Conservation (phyloP, 2,113 vertebrate species). For the Apeltes quadracus region DNA sequence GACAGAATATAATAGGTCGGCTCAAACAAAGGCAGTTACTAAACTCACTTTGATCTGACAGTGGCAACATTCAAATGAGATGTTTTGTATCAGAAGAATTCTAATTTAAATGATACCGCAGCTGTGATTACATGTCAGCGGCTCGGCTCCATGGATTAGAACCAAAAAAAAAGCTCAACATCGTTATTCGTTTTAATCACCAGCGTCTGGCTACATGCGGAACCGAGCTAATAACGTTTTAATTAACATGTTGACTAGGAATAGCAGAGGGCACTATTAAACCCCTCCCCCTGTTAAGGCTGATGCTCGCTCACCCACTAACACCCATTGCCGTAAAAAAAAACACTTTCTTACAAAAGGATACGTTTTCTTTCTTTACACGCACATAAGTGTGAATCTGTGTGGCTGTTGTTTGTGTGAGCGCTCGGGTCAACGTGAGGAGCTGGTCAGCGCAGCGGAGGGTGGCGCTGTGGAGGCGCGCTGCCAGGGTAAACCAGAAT, state of each 20-base stretch:
- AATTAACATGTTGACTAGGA: slow-evolving; percentile 80
- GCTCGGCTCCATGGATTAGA: slow-evolving; percentile 59
- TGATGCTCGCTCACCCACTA: slow-evolving; percentile 9
- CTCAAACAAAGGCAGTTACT: slow-evolving; percentile 15
- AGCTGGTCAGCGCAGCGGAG: neutral
- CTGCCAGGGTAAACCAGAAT: slow-evolving; percentile 61
- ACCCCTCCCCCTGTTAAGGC: slow-evolving; percentile 38
- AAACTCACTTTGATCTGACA: slow-evolving; percentile 31
- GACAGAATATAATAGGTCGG: neutral
- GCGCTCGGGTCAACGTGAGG: neutral
- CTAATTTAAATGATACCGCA: slow-evolving; percentile 62
- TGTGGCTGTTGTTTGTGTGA: neutral
- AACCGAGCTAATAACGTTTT: slow-evolving; percentile 79
- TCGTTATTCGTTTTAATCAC: slow-evolving; percentile 77
- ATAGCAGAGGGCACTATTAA: slow-evolving; percentile 57
- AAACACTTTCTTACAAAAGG: too few species aligned
- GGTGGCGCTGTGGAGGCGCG: slow-evolving; percentile 27
- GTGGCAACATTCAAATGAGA: slow-evolving; percentile 35
- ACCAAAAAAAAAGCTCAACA: slow-evolving; percentile 63
- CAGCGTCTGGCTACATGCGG: slow-evolving; percentile 58
- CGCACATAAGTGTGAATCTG: neutral
- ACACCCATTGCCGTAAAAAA: too few species aligned
- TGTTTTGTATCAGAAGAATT: slow-evolving; percentile 56
- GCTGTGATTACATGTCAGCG: slow-evolving; percentile 74
- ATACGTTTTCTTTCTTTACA: neutral